Evolutionary conservation across 2,888 invertebrate species (phyloP).

Genomic region (Sminthurides aquaticus): DNA sequence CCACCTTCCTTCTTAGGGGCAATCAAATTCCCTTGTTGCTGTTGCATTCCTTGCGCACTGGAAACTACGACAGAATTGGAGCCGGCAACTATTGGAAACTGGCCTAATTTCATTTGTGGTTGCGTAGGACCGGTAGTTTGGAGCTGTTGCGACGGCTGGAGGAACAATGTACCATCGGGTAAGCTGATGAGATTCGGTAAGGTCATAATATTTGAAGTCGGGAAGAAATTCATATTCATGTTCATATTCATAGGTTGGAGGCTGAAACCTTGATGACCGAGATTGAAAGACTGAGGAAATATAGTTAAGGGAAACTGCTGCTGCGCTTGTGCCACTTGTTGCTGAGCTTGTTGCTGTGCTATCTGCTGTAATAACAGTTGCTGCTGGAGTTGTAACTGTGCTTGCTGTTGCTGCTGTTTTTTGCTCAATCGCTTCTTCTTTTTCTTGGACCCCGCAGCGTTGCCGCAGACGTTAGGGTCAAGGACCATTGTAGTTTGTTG

Average conservation of each 20-base stretch:
- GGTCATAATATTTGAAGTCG: constrained; percentile 39
- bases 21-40: constrained; percentile 27
- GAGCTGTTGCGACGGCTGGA: constrained; percentile 33
- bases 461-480: constrained; percentile 38
- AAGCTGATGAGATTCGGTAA: constrained; percentile 42
- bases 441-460: constrained; percentile 31
- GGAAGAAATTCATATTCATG: constrained; percentile 42
- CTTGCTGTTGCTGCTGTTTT: constrained; percentile 45
- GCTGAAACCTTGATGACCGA: constrained; percentile 39
- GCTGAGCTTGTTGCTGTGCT: constrained; percentile 42
- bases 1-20: constrained; percentile 37
- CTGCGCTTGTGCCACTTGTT: constrained; percentile 32
- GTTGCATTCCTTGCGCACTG: constrained; percentile 13
- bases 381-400: constrained; percentile 45
- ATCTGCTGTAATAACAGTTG: constrained; percentile 41
- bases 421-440: constrained; percentile 42
- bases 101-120: constrained; percentile 31
- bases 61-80: constrained; percentile 18
- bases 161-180: constrained; percentile 41
- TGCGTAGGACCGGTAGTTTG: constrained; percentile 25
- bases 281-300: constrained; percentile 43
- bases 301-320: constrained; percentile 21
- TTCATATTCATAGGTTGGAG: constrained; percentile 38
- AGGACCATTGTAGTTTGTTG: constrained; percentile 39
- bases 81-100: constrained; percentile 31